Evolutionary conservation across 2,888 invertebrate species (phyloP).

Genomic region (Microplitis deprimator): DNA sequence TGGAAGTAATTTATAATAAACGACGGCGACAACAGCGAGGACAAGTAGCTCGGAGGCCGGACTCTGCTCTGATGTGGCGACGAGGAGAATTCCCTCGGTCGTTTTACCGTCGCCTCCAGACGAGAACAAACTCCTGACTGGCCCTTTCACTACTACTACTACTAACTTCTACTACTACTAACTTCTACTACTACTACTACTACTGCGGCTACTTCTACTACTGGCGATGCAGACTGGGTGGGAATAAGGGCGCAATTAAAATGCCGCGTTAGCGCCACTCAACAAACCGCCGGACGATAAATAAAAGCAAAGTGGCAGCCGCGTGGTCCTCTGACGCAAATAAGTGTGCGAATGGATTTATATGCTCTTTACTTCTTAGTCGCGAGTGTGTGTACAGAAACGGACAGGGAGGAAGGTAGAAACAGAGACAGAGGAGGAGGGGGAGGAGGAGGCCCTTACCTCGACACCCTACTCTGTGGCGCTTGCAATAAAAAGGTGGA

Average conservation of each 20-base stretch:
- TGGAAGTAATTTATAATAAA: slow-evolving; percentile 60
- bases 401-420: not conserved
- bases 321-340: slow-evolving; percentile 54
- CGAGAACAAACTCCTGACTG: too few species aligned
- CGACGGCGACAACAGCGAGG: slow-evolving; percentile 52
- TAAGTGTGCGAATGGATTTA: slow-evolving; percentile 58
- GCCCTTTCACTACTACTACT: too few species aligned
- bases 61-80: slow-evolving; percentile 41
- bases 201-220: too few species aligned
- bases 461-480: slow-evolving; percentile 56
- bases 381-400: not conserved
- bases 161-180: too few species aligned
- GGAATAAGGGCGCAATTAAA: slow-evolving; percentile 70
- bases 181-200: too few species aligned
- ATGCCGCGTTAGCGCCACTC: slow-evolving; percentile 71
- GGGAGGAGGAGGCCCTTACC: slow-evolving; percentile 2
- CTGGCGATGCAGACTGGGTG: slow-evolving; percentile 51
- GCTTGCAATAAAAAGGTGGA: slow-evolving; percentile 71
- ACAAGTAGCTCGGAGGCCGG: slow-evolving; percentile 43
- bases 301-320: slow-evolving; percentile 65
- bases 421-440: slow-evolving; percentile 41
- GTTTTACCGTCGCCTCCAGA: slow-evolving; percentile 50
- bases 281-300: slow-evolving; percentile 69
- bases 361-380: slow-evolving; percentile 35
- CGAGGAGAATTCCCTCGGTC: too few species aligned